phyloP scores from a whole-genome alignment of 1,140 invertebrate species.

The Mya arenaria region DNA sequence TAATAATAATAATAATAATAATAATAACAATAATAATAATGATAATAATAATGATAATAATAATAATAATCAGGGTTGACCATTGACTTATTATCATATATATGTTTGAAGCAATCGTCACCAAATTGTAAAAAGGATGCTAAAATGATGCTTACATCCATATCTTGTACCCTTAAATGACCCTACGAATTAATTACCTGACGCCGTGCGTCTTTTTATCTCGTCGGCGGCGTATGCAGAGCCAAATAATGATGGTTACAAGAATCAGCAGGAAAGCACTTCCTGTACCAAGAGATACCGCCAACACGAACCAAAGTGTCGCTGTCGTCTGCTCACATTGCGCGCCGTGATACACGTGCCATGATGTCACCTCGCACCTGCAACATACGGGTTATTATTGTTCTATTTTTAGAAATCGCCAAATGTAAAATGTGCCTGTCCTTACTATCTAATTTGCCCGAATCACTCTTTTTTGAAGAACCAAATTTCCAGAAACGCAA shows the following conservation, averaged over 20 bases:
- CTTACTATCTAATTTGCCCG: no score
- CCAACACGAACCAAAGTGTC: constrained; percentile 13
- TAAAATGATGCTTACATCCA: background rate
- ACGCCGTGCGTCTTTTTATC: background rate
- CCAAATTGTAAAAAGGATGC: background rate
- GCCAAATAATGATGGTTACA: background rate
- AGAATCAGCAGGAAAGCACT: constrained; percentile 2
- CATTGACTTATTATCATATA: background rate
- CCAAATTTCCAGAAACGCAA: no score
- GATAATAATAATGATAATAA: background rate
- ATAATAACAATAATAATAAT: no score
- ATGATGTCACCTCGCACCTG: constrained; percentile 29
- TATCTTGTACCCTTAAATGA: background rate
- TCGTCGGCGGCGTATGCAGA: background rate
- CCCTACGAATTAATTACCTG: background rate
- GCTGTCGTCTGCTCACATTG: constrained; percentile 30
- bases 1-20: no score
- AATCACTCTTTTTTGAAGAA: no score
- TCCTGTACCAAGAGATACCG: constrained; percentile 15
- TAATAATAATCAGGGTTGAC: background rate
- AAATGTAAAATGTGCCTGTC: no score
- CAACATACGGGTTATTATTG: no score
- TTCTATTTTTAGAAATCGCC: no score
- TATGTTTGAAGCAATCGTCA: background rate
- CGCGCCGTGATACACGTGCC: constrained; percentile 30